Base-by-base conservation (phyloP, 2,113 vertebrate species). In the Panthera uncia region DNA sequence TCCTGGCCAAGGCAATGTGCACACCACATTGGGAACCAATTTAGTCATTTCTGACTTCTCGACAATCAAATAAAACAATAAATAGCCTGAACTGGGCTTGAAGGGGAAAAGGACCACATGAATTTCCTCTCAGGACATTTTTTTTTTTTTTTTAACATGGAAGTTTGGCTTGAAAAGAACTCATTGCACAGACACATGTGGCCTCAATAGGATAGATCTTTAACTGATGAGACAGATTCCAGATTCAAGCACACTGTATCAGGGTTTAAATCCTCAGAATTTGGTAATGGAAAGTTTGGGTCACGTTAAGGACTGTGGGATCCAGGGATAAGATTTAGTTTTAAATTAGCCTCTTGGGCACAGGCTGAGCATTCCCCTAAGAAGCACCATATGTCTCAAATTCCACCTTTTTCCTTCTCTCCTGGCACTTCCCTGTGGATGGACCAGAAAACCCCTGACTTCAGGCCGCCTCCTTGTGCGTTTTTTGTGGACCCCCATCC, bases 41-140 rank as follows among this genome's bases (percentile, higher is more conserved):
- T 96, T 98, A 98, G 98, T 97, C 97, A 97, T 98, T 97, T 98
- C 95, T 98, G 97, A 98, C 98, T 98, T 98, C 98, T 97, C 96
- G 97, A 98, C 95, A 98, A 98, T 98, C 95, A 98, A 98, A 97
- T 97, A 96, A 97, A 99, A 98, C 97, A 98, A 98, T 97, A 98
- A 98, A 98, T 96, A 98, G 98, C 95, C 98, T 97, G 97, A 88
- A 79, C 96, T 96, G 96, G 95, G 96, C 89, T 96, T 68, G 85
- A 97, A 94, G 97, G 98, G 89, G 73, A 89, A 88, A 10, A 93
- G 91, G 66, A 86, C 0, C 36, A 96, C 96, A 97, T 97, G 98
- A 95, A 98, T 97, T 98, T 97, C 25, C 85, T 97, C 95, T 97
- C 89, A 96, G 79, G 74, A 83, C 23, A 83, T 96, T 95, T 93